Evolutionary conservation across 2,888 invertebrate species (phyloP).

Genomic region (Fragum fragum): DNA sequence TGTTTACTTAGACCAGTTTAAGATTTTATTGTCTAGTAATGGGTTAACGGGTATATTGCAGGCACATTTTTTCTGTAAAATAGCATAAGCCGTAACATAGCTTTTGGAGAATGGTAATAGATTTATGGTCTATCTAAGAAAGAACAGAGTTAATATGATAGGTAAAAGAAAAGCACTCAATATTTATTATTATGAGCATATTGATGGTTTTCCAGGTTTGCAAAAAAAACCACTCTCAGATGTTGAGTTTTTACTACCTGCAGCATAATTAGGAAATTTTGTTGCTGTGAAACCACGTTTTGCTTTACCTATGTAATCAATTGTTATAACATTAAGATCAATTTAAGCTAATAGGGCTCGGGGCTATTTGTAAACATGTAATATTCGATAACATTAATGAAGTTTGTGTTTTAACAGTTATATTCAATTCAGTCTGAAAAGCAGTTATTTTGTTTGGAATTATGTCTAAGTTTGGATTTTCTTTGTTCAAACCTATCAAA

Average conservation of each 20-base stretch:
- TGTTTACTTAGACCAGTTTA: no score
- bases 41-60: no score
- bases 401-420: no score
- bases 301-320: background rate
- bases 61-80: no score
- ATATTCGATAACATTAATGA: no score
- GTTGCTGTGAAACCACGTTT: background rate
- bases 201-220: background rate
- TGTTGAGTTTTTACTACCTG: background rate
- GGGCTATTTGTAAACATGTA: no score
- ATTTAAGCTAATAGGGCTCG: background rate
- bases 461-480: slow-evolving; percentile 17
- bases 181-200: background rate
- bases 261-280: background rate
- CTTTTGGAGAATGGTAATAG: no score
- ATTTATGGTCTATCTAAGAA: no score
- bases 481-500: background rate
- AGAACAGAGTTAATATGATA: background rate
- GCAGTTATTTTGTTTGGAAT: no score
- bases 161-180: background rate
- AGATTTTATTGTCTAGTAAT: no score
- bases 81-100: no score
- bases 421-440: no score
- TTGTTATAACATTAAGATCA: background rate
- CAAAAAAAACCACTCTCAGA: background rate